Evolutionary conservation across 2,888 invertebrate genomes (phyloP).

Genomic region (Papilio demoleus): DNA sequence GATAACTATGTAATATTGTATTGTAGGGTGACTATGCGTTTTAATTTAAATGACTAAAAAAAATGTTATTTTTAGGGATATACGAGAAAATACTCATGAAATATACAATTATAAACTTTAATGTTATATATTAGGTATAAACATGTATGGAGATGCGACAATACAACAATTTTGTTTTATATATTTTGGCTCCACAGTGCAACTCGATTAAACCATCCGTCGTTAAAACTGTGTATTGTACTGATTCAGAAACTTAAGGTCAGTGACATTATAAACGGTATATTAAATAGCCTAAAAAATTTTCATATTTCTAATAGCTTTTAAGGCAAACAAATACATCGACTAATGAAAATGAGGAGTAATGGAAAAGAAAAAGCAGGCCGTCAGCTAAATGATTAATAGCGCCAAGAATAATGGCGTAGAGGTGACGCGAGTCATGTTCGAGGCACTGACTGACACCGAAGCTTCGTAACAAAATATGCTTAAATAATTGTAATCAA

Average conservation of each 20-base stretch:
- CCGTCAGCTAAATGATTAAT: conserved; percentile 73
- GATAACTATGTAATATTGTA: no score
- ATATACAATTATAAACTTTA: no score
- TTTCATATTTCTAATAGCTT: conserved; percentile 49
- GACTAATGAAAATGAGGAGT: conserved; percentile 64
- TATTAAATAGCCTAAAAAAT: neutral
- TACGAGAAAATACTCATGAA: no score
- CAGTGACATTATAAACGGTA: neutral
- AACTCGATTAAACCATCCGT: no score
- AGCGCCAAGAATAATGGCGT: conserved; percentile 60
- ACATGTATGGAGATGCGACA: no score
- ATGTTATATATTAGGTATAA: no score
- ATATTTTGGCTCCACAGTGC: no score
- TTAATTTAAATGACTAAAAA: no score
- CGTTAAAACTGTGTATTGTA: no score
- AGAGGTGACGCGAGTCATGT: conserved; percentile 64
- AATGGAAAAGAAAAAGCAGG: conserved; percentile 60
- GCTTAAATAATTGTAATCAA: conserved; percentile 3
- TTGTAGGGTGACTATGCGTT: no score
- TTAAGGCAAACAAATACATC: conserved; percentile 55
- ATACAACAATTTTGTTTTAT: no score
- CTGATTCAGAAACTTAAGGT: neutral
- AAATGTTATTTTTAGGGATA: no score
- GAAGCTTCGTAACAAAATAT: conserved; percentile 20
- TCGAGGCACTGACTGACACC: conserved; percentile 71